Conservation (phyloP, 2,113 vertebrate genomes). For the Antechinus flavipes region DNA sequence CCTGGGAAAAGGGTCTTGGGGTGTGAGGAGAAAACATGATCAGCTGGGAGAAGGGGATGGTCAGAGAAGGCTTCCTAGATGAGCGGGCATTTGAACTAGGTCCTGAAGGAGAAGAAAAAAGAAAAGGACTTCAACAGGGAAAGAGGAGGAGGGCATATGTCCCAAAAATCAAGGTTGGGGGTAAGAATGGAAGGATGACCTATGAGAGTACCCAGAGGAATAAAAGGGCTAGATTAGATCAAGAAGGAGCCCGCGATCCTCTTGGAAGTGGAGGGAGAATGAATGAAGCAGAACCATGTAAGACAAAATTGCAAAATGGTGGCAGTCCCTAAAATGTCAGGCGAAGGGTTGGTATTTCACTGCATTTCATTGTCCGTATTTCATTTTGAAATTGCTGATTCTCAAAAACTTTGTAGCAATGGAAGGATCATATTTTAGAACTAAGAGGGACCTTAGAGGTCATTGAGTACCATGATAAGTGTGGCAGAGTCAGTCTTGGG, state of each 20-base stretch:
- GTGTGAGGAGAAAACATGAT: accelerated
- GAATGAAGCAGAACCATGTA: background rate
- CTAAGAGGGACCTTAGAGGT: background rate
- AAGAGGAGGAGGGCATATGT: background rate
- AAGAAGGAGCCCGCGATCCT: background rate
- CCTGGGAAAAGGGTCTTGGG: background rate
- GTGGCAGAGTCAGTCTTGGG: background rate
- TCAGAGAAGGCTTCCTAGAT: background rate
- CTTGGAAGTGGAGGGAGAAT: background rate
- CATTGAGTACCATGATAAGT: background rate
- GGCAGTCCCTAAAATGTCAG: background rate
- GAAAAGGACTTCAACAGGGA: background rate
- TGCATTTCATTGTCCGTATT: too few relatives aligned
- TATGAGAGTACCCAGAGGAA: background rate
- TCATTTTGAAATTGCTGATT: background rate
- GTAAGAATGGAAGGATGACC: background rate
- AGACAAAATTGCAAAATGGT: background rate
- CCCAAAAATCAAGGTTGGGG: background rate
- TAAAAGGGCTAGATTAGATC: background rate
- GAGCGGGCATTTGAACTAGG: background rate
- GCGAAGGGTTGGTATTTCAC: background rate
- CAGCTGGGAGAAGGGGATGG: background rate
- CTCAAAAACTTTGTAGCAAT: background rate
- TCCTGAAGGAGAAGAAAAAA: background rate
- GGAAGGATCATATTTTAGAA: background rate